Conservation (phyloP, 2,797 vertebrate species). For the Hoplostethus mediterraneus region DNA sequence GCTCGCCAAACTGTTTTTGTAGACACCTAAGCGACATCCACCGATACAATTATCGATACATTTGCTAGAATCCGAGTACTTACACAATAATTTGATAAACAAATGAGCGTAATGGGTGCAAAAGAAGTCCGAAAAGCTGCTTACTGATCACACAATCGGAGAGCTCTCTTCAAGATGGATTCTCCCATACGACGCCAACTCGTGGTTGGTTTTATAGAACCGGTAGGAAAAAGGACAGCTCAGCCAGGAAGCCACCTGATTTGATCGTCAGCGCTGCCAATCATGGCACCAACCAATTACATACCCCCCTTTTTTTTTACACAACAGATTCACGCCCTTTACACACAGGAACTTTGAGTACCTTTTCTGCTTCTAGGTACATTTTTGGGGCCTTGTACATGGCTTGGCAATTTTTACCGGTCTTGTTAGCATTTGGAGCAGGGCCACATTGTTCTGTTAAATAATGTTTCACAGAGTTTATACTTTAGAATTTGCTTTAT, state of each 20-base stretch:
- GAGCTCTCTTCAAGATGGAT: slow-evolving; percentile 87
- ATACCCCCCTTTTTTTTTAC: neutral
- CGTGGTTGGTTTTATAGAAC: slow-evolving; percentile 94
- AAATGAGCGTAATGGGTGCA: slow-evolving; percentile 19
- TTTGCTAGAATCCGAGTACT: neutral
- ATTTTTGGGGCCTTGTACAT: neutral
- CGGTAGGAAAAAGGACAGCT: slow-evolving; percentile 77
- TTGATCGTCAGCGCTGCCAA: slow-evolving; percentile 44
- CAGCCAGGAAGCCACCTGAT: slow-evolving; percentile 72
- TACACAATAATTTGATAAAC: slow-evolving; percentile 35
- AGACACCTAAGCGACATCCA: no score
- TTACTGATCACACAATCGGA: slow-evolving; percentile 81
- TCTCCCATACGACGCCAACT: slow-evolving; percentile 91
- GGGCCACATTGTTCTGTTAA: no score
- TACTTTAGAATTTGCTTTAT: neutral
- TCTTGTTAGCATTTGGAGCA: neutral
- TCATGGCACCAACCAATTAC: slow-evolving; percentile 69
- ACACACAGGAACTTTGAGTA: slow-evolving; percentile 57
- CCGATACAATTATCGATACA: rapidly evolving
- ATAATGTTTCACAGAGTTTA: neutral
- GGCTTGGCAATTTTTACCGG: neutral
- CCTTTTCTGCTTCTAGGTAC: slow-evolving; percentile 34
- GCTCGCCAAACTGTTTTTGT: neutral
- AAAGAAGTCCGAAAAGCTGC: slow-evolving; percentile 52
- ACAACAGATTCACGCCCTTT: slow-evolving; percentile 61